Conservation (phyloP, 2,113 vertebrate genomes). For the Spermophilus dauricus region DNA sequence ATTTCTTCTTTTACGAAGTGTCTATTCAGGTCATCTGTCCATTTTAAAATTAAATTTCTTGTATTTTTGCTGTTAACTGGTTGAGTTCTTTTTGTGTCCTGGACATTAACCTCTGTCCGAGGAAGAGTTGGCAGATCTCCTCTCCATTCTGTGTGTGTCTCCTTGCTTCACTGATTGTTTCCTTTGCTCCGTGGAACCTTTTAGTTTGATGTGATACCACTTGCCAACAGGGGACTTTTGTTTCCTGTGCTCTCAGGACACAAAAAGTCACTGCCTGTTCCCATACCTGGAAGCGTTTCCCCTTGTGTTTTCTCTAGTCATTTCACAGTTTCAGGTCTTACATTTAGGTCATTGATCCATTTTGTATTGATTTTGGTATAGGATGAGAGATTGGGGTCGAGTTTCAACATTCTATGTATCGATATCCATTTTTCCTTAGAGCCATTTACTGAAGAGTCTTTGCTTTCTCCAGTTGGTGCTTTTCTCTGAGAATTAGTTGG, state of each 20-base stretch:
- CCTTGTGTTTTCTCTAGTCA: not conserved
- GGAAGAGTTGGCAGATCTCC: too few relatives aligned
- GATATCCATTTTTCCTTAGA: not conserved
- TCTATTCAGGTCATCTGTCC: not conserved
- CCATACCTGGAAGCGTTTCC: not conserved
- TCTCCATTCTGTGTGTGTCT: not conserved
- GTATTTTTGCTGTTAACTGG: not conserved
- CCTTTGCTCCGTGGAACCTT: too few relatives aligned
- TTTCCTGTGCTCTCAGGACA: not conserved
- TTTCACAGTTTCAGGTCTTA: not conserved
- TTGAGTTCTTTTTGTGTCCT: too few relatives aligned
- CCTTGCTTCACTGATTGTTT: not conserved
- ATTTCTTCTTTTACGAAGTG: too few relatives aligned
- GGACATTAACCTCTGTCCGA: not conserved
- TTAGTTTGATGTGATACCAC: not conserved
- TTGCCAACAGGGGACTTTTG: not conserved
- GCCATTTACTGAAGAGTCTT: too few relatives aligned
- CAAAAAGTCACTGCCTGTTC: too few relatives aligned
- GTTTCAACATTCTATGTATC: too few relatives aligned
- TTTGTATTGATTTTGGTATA: not conserved
- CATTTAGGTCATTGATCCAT: not conserved
- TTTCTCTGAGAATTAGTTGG: not conserved
- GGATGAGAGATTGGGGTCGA: not conserved
- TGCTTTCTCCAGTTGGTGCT: not conserved
- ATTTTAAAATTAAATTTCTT: not conserved